These are phyloP conservation scores for Aplochiton taeniatus DNA, from an alignment of 2,797 vertebrate species.

Conservation along the genomic window DNA sequence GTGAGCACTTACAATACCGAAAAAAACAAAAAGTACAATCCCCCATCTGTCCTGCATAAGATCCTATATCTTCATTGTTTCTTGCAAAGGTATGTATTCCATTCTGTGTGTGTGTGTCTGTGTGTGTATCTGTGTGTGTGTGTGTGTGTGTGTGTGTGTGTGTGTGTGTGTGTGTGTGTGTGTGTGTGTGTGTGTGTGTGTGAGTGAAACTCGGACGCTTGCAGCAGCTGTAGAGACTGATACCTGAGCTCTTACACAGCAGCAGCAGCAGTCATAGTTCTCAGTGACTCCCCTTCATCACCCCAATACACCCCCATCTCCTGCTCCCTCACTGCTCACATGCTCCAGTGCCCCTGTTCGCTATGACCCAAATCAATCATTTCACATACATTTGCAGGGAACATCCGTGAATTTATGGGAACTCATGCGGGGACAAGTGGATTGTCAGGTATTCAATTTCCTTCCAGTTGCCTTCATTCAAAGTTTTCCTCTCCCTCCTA, in stretches of 20 bases:
- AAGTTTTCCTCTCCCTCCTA: constrained; percentile 28
- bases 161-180: too few species aligned
- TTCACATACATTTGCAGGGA: constrained; percentile 81
- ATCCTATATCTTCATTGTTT: constrained; percentile 72
- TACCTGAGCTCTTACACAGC: not conserved
- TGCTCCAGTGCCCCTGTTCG: constrained; percentile 42
- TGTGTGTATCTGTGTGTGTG: too few species aligned
- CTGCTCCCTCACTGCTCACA: constrained; percentile 28
- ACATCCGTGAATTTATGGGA: constrained; percentile 82
- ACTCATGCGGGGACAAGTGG: constrained; percentile 80
- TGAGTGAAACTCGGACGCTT: not conserved
- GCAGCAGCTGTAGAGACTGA: not conserved
- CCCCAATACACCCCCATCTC: constrained; percentile 16
- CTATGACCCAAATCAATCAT: constrained; percentile 72
- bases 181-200: too few species aligned
- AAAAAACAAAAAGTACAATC: constrained; percentile 18
- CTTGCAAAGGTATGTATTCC: constrained; percentile 65
- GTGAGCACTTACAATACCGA: not conserved
- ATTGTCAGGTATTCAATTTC: constrained; percentile 80
- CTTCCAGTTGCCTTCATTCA: constrained; percentile 57
- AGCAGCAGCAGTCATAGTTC: not conserved
- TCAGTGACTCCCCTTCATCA: constrained; percentile 11
- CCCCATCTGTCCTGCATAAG: constrained; percentile 62
- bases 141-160: not conserved
- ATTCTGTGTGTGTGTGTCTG: not conserved